Evolutionary conservation across 1,140 invertebrate genomes (phyloP).

Genomic region (Sitodiplosis mosellana): DNA sequence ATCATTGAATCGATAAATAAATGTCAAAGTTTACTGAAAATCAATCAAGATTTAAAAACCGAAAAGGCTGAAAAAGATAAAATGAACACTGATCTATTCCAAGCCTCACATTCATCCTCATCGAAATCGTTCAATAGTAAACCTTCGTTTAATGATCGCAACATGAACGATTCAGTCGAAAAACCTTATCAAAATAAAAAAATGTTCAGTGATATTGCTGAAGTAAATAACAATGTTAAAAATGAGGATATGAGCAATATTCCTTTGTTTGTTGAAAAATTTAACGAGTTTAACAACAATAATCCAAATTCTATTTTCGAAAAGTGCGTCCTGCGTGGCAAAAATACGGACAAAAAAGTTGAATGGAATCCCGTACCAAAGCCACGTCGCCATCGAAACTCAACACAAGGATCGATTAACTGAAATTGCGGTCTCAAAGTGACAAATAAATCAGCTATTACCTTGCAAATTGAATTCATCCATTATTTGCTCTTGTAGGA

Average conservation of each 20-base stretch:
- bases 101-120: neutral
- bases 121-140: neutral
- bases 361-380: constrained; percentile 25
- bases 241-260: neutral
- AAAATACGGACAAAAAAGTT: constrained; percentile 5
- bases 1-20: constrained; percentile 24
- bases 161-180: no score
- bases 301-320: constrained; percentile 3
- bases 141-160: neutral
- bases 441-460: no score
- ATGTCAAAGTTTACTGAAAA: constrained; percentile 19
- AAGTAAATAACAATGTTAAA: constrained; percentile 5
- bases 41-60: constrained; percentile 14
- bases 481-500: no score
- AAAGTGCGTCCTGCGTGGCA: constrained; percentile 12
- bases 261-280: neutral
- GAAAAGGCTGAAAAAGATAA: neutral
- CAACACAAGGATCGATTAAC: neutral
- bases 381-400: constrained; percentile 6
- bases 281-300: constrained; percentile 3
- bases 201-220: neutral
- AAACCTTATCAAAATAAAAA: no score
- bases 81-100: neutral
- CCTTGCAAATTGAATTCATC: no score
- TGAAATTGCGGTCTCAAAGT: no score